phyloP scores from a whole-genome alignment of 2,113 vertebrate genomes.

The Cyanoderma ruficeps region DNA sequence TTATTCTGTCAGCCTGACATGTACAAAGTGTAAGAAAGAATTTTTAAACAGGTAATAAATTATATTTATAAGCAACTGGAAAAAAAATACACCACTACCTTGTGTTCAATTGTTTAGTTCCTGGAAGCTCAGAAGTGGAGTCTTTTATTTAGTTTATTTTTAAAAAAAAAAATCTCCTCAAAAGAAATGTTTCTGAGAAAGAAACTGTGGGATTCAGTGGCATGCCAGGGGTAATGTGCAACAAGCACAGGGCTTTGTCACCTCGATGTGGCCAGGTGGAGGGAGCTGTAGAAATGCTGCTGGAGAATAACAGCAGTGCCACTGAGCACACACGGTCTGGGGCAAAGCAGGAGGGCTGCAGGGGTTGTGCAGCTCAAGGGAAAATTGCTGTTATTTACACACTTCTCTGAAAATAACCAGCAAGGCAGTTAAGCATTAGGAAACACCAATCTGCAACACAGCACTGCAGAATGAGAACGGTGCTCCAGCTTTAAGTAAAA shows the following conservation, averaged over 20 bases:
- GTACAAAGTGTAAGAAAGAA: conserved; percentile 99
- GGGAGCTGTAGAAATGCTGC: background rate
- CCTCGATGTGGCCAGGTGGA: background rate
- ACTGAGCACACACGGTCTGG: rapidly evolving
- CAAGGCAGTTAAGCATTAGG: background rate
- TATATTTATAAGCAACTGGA: conserved; percentile 98
- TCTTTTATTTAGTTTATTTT: background rate
- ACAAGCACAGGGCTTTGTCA: background rate
- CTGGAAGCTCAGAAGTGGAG: background rate
- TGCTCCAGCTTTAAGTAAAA: background rate
- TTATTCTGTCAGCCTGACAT: conserved; percentile 83
- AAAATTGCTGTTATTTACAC: background rate
- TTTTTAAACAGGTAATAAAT: conserved; percentile 99
- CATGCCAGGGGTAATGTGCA: background rate
- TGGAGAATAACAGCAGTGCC: background rate
- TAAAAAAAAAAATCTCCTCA: background rate
- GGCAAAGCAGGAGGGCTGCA: background rate
- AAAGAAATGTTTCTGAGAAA: background rate
- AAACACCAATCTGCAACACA: background rate
- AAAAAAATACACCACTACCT: background rate
- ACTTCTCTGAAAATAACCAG: background rate
- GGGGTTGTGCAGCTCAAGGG: background rate
- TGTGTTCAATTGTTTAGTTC: conserved; percentile 38
- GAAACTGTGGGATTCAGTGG: background rate
- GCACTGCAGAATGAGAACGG: background rate